These are phyloP conservation scores for Imbricaverruca yamaguchii DNA, from an alignment of 2,888 invertebrate species.

Conservation along the genomic window DNA sequence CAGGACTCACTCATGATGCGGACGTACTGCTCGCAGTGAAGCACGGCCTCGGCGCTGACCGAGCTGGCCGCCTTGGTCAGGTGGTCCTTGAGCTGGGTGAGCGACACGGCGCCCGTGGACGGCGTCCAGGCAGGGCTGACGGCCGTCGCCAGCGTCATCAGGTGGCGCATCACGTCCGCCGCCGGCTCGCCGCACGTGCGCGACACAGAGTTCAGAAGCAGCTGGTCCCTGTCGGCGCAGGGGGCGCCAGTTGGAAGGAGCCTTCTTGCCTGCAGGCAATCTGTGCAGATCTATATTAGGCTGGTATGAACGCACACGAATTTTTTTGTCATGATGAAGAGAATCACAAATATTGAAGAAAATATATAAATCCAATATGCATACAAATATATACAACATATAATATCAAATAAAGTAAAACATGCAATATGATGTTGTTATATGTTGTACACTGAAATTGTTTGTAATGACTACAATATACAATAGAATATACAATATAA, in stretches of 20 bases:
- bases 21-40: slow-evolving; percentile 10
- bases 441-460: too few species aligned
- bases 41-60: not conserved
- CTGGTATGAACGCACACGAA: too few species aligned
- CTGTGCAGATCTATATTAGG: too few species aligned
- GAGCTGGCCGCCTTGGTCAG: not conserved
- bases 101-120: not conserved
- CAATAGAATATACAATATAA: too few species aligned
- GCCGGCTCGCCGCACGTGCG: slow-evolving; percentile 16
- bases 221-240: not conserved
- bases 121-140: not conserved
- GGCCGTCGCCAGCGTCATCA: not conserved
- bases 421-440: too few species aligned
- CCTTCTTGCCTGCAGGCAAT: too few species aligned
- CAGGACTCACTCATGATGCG: slow-evolving; percentile 3
- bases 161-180: slow-evolving; percentile 16
- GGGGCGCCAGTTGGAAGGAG: not conserved
- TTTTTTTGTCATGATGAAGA: too few species aligned
- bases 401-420: too few species aligned
- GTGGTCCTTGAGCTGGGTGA: not conserved
- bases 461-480: too few species aligned
- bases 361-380: too few species aligned
- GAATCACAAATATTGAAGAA: too few species aligned
- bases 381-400: too few species aligned
- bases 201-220: slow-evolving; percentile 3